Evolutionary conservation across 2,888 invertebrate genomes (phyloP).

Genomic region (Drosophila fungiperda): DNA sequence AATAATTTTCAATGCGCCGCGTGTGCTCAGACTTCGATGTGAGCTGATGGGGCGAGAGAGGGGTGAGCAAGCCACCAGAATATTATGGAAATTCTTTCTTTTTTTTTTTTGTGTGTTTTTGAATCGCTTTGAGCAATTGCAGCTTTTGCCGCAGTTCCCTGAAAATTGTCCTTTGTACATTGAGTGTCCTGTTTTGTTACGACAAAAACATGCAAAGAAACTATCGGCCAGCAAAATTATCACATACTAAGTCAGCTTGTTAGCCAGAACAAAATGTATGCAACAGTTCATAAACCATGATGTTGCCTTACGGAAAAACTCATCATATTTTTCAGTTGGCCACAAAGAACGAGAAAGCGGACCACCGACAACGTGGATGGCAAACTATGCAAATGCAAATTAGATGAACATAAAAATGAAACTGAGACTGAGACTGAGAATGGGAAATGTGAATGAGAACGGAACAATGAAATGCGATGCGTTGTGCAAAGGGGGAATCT

Average conservation of each 20-base stretch:
- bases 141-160: conserved; percentile 52
- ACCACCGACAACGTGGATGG: conserved; percentile 25
- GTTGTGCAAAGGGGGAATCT: conserved; percentile 6
- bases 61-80: conserved; percentile 10
- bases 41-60: neutral
- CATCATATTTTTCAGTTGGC: conserved; percentile 67
- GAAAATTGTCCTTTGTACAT: conserved; percentile 27
- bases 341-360: conserved; percentile 43
- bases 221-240: conserved; percentile 75
- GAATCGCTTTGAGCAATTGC: conserved; percentile 52
- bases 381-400: conserved; percentile 76
- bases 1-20: conserved; percentile 79
- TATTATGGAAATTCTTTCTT: conserved; percentile 65
- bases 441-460: conserved; percentile 30
- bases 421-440: conserved; percentile 34
- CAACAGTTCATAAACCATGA: conserved; percentile 77
- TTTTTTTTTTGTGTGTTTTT: conserved; percentile 16
- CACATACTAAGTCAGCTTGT: conserved; percentile 80
- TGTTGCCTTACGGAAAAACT: conserved; percentile 38
- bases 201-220: conserved; percentile 75
- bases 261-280: conserved; percentile 65
- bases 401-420: conserved; percentile 63
- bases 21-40: conserved; percentile 73
- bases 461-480: conserved; percentile 55
- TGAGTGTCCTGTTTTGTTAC: conserved; percentile 23